Evolutionary conservation across 2,113 vertebrate genomes (phyloP).

Genomic region (Passer domesticus): DNA sequence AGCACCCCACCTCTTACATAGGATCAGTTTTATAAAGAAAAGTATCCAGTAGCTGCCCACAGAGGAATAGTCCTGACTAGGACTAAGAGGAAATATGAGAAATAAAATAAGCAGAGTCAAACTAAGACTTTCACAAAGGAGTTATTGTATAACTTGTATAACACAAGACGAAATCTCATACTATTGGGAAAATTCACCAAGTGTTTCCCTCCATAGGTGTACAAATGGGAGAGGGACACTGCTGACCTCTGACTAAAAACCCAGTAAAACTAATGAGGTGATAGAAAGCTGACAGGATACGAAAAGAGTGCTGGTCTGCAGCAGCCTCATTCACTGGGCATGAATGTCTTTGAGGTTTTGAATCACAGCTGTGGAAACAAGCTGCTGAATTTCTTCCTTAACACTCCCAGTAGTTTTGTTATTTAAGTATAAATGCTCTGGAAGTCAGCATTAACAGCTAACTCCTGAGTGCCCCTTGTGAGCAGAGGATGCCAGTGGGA

Average conservation of each 20-base stretch:
- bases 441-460: background rate
- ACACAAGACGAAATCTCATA: background rate
- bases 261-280: background rate
- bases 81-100: background rate
- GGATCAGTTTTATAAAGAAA: background rate
- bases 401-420: background rate
- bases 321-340: background rate
- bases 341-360: constrained; percentile 7
- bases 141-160: background rate
- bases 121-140: background rate
- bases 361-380: constrained; percentile 38
- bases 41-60: background rate
- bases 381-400: constrained; percentile 11
- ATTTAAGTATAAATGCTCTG: background rate
- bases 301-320: background rate
- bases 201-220: background rate
- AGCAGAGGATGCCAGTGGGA: background rate
- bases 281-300: background rate
- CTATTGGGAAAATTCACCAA: background rate
- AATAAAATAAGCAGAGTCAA: background rate
- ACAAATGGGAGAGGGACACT: background rate
- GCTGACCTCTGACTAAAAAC: background rate
- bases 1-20: background rate
- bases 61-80: background rate
- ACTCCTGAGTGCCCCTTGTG: background rate